Percentiles rank a stretch among this genome's conserved stretches.
These are phyloP conservation scores for Chamaetylas fuelleborni DNA, from an alignment of 2,113 vertebrate species.

Conservation along the genomic window DNA sequence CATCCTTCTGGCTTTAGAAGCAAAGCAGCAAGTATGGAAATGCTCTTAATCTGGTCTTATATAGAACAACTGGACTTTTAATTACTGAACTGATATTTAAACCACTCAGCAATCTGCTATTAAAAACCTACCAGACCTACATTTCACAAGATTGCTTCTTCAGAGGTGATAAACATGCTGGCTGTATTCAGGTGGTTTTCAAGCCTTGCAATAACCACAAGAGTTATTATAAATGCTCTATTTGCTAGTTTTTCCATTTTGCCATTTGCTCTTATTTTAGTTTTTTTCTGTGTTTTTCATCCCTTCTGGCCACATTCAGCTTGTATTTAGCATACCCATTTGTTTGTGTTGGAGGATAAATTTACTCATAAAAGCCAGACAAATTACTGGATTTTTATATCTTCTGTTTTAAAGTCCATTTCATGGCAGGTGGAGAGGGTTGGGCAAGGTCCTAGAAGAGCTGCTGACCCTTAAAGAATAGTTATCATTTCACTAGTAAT, in stretches of 20 bases:
- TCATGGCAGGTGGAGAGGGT: not conserved
- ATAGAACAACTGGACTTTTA: not conserved
- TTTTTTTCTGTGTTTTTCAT: not conserved
- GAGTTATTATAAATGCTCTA: not conserved
- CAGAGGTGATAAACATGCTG: not conserved
- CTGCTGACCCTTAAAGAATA: slow-evolving; percentile 10
- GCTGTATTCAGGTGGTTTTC: not conserved
- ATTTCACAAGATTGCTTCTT: not conserved
- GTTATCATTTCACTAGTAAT: not conserved
- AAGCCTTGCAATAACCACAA: not conserved
- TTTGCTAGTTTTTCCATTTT: not conserved
- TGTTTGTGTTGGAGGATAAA: not conserved
- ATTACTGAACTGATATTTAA: slow-evolving; percentile 8
- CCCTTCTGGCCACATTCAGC: not conserved
- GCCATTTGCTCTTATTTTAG: not conserved
- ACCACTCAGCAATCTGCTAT: not conserved
- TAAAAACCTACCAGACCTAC: not conserved
- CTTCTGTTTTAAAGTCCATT: not conserved
- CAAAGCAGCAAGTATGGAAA: not conserved
- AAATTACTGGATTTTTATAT: not conserved
- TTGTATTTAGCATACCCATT: not conserved
- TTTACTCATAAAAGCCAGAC: not conserved
- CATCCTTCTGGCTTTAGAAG: not conserved
- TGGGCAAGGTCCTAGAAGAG: not conserved
- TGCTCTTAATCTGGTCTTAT: not conserved